Base-by-base conservation (phyloP, 2,113 vertebrate genomes). In the Rhombomys opimus region DNA sequence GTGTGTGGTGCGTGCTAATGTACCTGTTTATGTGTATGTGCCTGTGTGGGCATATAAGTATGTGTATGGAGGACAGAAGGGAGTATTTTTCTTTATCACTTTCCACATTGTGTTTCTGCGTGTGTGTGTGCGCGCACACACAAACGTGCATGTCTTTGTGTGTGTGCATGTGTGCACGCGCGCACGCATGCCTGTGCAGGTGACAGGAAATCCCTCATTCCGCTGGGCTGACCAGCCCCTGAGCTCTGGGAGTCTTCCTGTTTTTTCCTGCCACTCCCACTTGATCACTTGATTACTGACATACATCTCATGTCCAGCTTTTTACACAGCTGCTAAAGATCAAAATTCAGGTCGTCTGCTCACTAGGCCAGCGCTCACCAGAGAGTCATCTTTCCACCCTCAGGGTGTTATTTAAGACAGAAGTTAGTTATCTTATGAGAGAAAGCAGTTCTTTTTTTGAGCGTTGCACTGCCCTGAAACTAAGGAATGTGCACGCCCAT, bases 391-490 rank as follows among this genome's bases (percentile, higher is more conserved):
- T 32, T 22, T 67, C 27, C 17, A 50, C 25, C 23, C 82, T 65
- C 38, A 85, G 38, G 61, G 41, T 46, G 35, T 20, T 68, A 68
- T n/a, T 94, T 82, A 85, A 92, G 73, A 86, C 63, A 25, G 91
- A 77, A 59, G 92, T 63, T 20, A 93, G 41, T 75, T 95, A 17
- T 63, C 41, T 76, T 88, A 68, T 75, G 87, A 96, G 23, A 59
- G 65, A 97, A 95, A 94, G 2, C 85, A 93, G 18, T 35, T 98
- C 18, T 96, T 97, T 97, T 76, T 27, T 0, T 30, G 82, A 50
- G 2, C 95, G 6, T n/a, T 93, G 0, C 81, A 14, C 91, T 95
- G 2, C 90, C 95, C 96, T 91, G 32, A 88, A 97, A 97, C 97
- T 85, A 90, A 82, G 30, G 86, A 90, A 85, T 84, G 38, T 35